phyloP scores from a whole-genome alignment of 2,797 vertebrate genomes.

The Liasis olivaceus region DNA sequence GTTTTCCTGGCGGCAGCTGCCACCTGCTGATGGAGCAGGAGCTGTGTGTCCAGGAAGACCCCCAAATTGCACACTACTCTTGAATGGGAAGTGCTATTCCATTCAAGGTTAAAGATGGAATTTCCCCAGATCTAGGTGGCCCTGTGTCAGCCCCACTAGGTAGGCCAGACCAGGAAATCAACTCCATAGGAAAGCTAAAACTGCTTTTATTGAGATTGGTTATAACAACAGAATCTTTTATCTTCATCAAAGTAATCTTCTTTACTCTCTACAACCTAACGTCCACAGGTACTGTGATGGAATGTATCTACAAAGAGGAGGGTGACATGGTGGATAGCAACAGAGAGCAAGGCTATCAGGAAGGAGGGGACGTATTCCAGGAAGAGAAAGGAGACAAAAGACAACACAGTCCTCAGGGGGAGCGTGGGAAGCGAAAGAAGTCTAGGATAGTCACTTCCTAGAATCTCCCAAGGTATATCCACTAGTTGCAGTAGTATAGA shows the following conservation, averaged over 20 bases:
- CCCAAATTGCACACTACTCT: neutral
- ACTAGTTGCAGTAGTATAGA: no score
- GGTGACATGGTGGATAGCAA: no score
- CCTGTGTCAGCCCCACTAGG: neutral
- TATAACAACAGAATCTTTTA: neutral
- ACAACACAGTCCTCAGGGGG: no score
- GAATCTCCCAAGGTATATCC: no score
- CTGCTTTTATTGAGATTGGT: neutral
- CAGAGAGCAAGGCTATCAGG: no score
- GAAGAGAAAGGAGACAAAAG: no score
- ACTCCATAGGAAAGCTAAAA: neutral
- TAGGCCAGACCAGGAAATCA: neutral
- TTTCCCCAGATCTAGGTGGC: neutral
- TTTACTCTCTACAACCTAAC: neutral
- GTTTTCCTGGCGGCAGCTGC: neutral
- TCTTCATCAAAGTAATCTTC: neutral
- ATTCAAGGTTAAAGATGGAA: neutral
- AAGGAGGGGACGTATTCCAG: no score
- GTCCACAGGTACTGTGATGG: neutral
- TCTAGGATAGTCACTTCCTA: no score
- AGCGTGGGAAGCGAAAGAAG: no score
- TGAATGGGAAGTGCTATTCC: neutral
- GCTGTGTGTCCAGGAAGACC: neutral
- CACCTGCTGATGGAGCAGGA: neutral
- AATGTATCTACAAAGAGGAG: no score